Evolutionary conservation across 2,797 vertebrate genomes (phyloP), one percentile per base, ranked within the genome.

Genomic region (Pteronotus mesoamericanus): DNA sequence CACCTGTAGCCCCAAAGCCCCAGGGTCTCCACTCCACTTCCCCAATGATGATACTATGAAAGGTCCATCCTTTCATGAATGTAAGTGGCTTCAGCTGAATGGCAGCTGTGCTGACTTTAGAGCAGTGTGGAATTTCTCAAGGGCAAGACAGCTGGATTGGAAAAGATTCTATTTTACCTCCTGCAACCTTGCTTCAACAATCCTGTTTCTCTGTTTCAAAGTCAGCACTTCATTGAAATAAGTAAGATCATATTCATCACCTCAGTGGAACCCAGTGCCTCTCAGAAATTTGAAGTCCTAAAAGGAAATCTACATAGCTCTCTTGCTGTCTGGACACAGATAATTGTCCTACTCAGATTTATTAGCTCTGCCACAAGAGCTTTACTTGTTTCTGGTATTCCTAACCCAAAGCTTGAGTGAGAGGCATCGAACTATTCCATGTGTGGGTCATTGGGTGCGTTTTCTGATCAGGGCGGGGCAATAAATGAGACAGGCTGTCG

Each of bases 121-220:
- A 95, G 39, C 51, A 97, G 51, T 44, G n/a, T 92, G 82, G 61
- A 61, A 69, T 86, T 96, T 86, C 79, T 92, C 64, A 71, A 96
- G 74, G 61, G 44, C 59, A 83, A 93, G 66, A 68, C 42, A 91
- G 77, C 26, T 91, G 74, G 64, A 53, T 72, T 92, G 37, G 74
- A 91, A 91, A 87, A 34, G 44, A 86, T 71, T 44, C 59, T 80
- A 74, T 71, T 96, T 95, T 85, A 93, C 48, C 21, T 64, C 42
- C 42, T 6, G 5, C 29, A 66, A 68, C n/a, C 24, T 96, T 88
- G 64, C 21, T 92, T 86, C 48, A 78, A 57, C 51, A 72, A 96
- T 46, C 53, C 15, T 87, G 46, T 89, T 96, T 55, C 34, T 51
- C 29, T 66, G 29, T 91, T 93, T 89, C 87, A 85, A 94, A 84